Evolutionary conservation across 2,888 invertebrate species (phyloP).

Genomic region (Philaethria dido): DNA sequence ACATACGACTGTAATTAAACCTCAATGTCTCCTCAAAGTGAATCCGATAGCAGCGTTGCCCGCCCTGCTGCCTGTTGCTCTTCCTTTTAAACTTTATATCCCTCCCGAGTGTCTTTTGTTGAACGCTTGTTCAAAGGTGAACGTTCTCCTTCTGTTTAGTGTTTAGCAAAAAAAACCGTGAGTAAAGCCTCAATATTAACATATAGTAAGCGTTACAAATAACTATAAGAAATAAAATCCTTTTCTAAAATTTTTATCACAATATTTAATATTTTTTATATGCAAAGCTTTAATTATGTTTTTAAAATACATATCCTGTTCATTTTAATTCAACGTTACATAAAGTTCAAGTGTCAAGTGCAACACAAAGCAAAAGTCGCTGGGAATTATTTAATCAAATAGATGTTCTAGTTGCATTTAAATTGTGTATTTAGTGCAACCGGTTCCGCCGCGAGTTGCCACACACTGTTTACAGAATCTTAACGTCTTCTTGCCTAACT

Average conservation of each 20-base stretch:
- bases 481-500: conserved; percentile 34
- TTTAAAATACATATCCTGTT: background rate
- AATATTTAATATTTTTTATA: background rate
- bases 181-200: no score
- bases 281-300: background rate
- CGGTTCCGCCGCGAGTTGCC: conserved; percentile 39
- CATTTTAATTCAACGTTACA: background rate
- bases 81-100: conserved; percentile 24
- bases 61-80: conserved; percentile 26
- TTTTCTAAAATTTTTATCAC: background rate
- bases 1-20: conserved; percentile 43
- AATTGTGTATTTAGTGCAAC: conserved; percentile 42
- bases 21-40: conserved; percentile 40
- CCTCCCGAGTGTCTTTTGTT: conserved; percentile 21
- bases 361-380: conserved; percentile 12
- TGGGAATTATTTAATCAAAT: conserved; percentile 37
- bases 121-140: conserved; percentile 6
- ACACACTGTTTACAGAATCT: conserved; percentile 42
- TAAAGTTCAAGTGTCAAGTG: background rate
- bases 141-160: background rate
- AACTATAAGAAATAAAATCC: no score
- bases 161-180: background rate
- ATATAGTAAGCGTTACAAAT: no score
- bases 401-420: conserved; percentile 43
- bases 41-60: conserved; percentile 35